Evolutionary conservation across 2,888 invertebrate genomes (phyloP).

Genomic region (Campoplex capitator): DNA sequence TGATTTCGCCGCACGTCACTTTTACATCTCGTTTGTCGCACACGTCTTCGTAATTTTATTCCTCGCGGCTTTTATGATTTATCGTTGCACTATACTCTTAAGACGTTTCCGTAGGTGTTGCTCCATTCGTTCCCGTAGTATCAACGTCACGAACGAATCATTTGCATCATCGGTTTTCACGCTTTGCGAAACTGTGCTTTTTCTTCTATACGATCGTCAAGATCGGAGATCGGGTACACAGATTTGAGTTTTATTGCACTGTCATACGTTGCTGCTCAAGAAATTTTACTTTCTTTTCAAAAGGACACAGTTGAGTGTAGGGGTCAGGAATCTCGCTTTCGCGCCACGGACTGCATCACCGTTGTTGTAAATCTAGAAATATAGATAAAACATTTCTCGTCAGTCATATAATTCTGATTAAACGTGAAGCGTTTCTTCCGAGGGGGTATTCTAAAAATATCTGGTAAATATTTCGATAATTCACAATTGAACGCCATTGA

Average conservation of each 20-base stretch:
- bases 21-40: constrained; percentile 66
- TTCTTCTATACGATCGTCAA: constrained; percentile 8
- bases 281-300: constrained; percentile 9
- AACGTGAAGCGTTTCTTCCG: not conserved
- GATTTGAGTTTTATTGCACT: constrained; percentile 22
- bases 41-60: constrained; percentile 67
- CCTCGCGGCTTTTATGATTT: constrained; percentile 77
- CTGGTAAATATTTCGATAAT: not conserved
- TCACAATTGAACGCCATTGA: not conserved
- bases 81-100: constrained; percentile 64
- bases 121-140: constrained; percentile 58
- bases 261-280: constrained; percentile 13
- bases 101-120: constrained; percentile 63
- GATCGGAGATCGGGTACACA: not conserved
- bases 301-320: not conserved
- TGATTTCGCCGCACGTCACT: constrained; percentile 65
- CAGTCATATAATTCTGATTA: not conserved
- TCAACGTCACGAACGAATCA: constrained; percentile 52
- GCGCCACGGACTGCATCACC: constrained; percentile 45
- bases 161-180: constrained; percentile 39
- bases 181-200: constrained; percentile 16
- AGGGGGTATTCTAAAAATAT: not conserved
- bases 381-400: constrained; percentile 37
- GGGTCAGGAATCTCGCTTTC: constrained; percentile 48
- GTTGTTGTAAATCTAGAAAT: constrained; percentile 34